Conservation (phyloP, 2,113 vertebrate species). For the Balaeniceps rex region DNA sequence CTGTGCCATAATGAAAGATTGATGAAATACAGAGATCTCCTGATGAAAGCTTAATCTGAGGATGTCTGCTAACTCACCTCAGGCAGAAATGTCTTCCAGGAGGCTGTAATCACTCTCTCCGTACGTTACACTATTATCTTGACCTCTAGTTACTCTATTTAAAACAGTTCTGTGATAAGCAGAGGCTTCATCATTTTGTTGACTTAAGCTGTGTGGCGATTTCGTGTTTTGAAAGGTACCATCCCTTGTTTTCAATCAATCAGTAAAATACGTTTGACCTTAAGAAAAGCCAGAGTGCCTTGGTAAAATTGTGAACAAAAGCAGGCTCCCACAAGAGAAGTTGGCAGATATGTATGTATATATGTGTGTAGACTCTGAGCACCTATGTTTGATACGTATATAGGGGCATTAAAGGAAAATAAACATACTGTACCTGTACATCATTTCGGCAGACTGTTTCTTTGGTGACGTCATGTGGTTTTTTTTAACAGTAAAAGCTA, state of each 20-base stretch:
- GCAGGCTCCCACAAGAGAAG: neutral
- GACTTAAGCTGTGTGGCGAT: neutral
- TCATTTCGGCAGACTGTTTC: neutral
- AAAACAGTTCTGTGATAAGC: neutral
- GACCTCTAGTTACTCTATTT: constrained; percentile 31
- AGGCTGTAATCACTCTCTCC: constrained; percentile 36
- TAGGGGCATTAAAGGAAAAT: neutral
- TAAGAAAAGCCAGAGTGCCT: neutral
- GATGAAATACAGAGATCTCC: constrained; percentile 73
- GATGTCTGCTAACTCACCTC: constrained; percentile 44
- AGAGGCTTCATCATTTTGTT: neutral
- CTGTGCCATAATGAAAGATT: constrained; percentile 74
- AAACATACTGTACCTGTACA: neutral
- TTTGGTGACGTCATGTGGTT: neutral
- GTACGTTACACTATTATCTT: neutral
- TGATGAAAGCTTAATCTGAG: constrained; percentile 82
- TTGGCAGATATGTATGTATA: neutral
- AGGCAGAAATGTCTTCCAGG: constrained; percentile 17
- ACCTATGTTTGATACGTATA: accelerated
- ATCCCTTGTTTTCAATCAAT: neutral
- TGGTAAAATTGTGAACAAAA: neutral
- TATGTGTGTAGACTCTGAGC: neutral
- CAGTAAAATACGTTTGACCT: neutral
- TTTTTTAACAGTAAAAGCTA: neutral
- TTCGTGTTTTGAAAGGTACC: neutral